Percentiles rank a stretch among this genome's conserved stretches.
phyloP scores from a whole-genome alignment of 2,797 vertebrate genomes.

The Sciaenops ocellatus region DNA sequence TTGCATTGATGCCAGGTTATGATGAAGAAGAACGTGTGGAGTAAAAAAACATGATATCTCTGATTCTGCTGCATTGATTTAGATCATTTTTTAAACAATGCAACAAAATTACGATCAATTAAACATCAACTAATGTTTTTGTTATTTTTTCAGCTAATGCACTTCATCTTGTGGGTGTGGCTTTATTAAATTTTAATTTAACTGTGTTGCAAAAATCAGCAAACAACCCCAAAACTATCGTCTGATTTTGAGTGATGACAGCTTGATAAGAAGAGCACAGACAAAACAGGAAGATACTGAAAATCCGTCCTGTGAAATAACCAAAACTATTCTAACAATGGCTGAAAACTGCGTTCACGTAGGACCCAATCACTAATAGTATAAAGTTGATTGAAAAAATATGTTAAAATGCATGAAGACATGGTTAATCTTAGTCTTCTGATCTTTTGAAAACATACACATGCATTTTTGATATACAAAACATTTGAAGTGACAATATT shows the following conservation, averaged over 20 bases:
- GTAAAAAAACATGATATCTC: not conserved
- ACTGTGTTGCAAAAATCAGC: not conserved
- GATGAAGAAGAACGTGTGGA: not conserved
- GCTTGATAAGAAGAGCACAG: too few species aligned
- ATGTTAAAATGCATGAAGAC: too few species aligned
- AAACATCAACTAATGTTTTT: too few species aligned
- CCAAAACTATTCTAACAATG: not conserved
- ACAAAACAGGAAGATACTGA: not conserved
- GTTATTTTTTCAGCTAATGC: too few species aligned
- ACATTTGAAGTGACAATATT: slow-evolving; percentile 4
- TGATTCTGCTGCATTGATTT: not conserved
- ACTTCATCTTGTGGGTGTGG: not conserved
- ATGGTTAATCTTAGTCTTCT: too few species aligned
- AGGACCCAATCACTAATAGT: not conserved
- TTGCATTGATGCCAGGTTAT: not conserved
- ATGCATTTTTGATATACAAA: slow-evolving; percentile 1
- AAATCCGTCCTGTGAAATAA: not conserved
- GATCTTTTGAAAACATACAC: too few species aligned
- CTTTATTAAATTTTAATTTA: not conserved
- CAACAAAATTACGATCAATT: not conserved
- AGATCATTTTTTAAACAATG: not conserved
- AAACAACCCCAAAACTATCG: not conserved
- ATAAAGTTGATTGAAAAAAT: not conserved
- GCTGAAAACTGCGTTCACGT: not conserved
- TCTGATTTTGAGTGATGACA: not conserved